Conservation (phyloP, 2,113 vertebrate genomes). For the Apeltes quadracus region DNA sequence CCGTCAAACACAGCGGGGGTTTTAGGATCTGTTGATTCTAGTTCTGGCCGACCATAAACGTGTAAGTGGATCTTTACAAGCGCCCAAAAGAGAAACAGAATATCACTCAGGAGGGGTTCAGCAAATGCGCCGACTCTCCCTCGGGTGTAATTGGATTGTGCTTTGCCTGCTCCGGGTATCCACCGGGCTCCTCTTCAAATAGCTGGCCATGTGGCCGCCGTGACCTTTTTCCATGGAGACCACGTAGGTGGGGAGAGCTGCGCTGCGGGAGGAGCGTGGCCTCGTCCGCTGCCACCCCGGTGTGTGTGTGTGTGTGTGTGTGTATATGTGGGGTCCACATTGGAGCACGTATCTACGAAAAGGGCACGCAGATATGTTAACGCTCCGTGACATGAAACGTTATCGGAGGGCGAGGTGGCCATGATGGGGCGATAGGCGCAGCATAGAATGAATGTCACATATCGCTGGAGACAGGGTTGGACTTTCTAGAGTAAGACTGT, state of each 20-base stretch:
- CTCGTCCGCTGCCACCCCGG: too few relatives aligned
- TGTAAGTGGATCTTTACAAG: constrained; percentile 66
- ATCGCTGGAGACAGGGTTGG: not conserved
- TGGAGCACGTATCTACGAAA: constrained; percentile 69
- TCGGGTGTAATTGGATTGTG: constrained; percentile 69
- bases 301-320: not conserved
- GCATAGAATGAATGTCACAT: constrained; percentile 5
- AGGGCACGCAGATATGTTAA: constrained; percentile 77
- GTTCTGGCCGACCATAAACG: constrained; percentile 44
- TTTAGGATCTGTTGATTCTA: constrained; percentile 58
- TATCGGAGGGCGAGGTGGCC: constrained; percentile 54
- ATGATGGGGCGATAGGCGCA: constrained; percentile 33
- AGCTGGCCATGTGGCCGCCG: constrained; percentile 67
- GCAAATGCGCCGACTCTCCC: constrained; percentile 65
- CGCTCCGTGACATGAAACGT: constrained; percentile 69
- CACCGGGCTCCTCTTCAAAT: constrained; percentile 63
- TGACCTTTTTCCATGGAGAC: constrained; percentile 72
- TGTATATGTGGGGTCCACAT: constrained; percentile 49
- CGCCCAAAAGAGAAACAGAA: constrained; percentile 45
- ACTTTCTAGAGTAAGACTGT: not conserved
- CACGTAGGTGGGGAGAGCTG: constrained; percentile 53
- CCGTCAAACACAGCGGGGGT: constrained; percentile 5
- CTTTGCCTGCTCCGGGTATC: constrained; percentile 63
- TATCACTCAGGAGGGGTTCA: constrained; percentile 55
- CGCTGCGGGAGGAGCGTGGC: constrained; percentile 49